Evolutionary conservation across 2,797 vertebrate genomes (phyloP), one percentile per base, ranked within the genome.

Genomic region (Geotrypetes seraphini): DNA sequence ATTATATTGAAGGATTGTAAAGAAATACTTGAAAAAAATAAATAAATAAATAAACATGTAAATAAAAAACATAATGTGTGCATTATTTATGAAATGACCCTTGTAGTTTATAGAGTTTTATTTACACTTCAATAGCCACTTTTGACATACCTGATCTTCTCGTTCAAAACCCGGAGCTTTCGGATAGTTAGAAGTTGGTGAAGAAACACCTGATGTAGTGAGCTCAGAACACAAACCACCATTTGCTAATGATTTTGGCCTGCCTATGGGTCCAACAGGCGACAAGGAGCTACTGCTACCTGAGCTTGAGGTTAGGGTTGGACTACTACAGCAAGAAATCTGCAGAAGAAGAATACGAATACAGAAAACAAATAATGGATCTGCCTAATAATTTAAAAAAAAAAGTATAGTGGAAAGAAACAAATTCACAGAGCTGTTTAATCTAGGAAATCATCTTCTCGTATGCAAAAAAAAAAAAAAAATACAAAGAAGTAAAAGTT

Each of bases 111-210:
- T 32, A 27, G 37, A 19, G 20, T 3, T 17, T 11, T 22, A 22
- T 36, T 30, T 18, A 20, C 30, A 28, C 22, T 24, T 30, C 12
- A 24, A 34, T 21, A 32, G 17, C 11, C 39, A 40, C 47, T 74
- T 61, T 54, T 67, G 16, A 58, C 79, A 57, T 87, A 89, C 86
- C 85, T 88, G 86, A 72, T 89, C 87, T 70, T 84, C 85, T 57
- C 84, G 83, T 75, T 90, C 87, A 84, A 84, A 89, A 65, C 86
- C 88, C 47, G 86, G 88, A 64, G 86, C 87, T 84, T 79, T 87
- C 28, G 86, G 81, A 81, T 88, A 89, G 74, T 78, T 80, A 80
- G 75, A 75, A 56, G 66, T 82, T 57, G 81, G 79, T 73, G 84
- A 82, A 41, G 81, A 79, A 61, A 88, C 78, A 76, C 71, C 78